A percentile compares a stretch with the other conserved stretches of the same genome.
Evolutionary conservation across 2,888 invertebrate genomes (phyloP).

Genomic region (Pollenia labialis): DNA sequence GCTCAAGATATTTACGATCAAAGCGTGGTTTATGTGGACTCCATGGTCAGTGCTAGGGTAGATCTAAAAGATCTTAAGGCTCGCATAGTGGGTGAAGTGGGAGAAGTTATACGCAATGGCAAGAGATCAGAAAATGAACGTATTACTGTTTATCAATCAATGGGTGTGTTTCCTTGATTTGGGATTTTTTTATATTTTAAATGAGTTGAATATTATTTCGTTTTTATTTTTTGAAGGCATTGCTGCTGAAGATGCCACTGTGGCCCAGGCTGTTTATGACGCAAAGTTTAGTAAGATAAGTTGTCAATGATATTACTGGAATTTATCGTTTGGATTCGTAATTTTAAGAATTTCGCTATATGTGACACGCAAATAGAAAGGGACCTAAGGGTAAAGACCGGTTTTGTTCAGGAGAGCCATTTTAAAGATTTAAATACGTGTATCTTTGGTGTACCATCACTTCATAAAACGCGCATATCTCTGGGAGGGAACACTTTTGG

Average conservation of each 20-base stretch:
- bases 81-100: slow-evolving; percentile 86
- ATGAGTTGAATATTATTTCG: not conserved
- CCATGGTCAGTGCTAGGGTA: slow-evolving; percentile 84
- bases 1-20: slow-evolving; percentile 85
- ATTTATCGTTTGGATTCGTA: not conserved
- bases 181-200: not conserved
- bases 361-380: too few relatives aligned
- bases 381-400: too few relatives aligned
- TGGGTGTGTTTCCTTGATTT: slow-evolving; percentile 84
- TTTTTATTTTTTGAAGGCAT: slow-evolving; percentile 84
- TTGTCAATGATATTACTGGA: not conserved
- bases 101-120: slow-evolving; percentile 84
- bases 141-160: slow-evolving; percentile 87
- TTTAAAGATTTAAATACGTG: too few relatives aligned
- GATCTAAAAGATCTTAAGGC: slow-evolving; percentile 85
- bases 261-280: slow-evolving; percentile 85
- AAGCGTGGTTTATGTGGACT: slow-evolving; percentile 85
- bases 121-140: slow-evolving; percentile 76
- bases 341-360: not conserved
- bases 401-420: too few relatives aligned
- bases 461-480: too few relatives aligned
- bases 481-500: too few relatives aligned
- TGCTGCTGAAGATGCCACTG: slow-evolving; percentile 87
- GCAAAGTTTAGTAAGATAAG: slow-evolving; percentile 52
- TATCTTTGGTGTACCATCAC: too few relatives aligned